Evolutionary conservation across 2,888 invertebrate genomes (phyloP), one percentile per base, ranked within the genome.

Genomic region (Agonopterix arenella): DNA sequence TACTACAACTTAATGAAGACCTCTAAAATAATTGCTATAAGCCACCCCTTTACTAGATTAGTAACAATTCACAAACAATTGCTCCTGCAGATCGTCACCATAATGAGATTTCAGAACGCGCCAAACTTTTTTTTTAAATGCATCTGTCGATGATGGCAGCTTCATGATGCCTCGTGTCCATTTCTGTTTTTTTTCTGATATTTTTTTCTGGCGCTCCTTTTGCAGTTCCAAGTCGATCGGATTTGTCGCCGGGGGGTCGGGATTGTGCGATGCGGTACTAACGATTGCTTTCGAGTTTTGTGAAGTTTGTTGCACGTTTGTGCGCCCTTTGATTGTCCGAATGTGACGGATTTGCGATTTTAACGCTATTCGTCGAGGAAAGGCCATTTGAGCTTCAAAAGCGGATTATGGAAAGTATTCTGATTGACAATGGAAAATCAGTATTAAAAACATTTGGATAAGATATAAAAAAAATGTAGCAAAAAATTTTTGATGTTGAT

Each of bases 241-340:
- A 77, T 85, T 82, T 77, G 75, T 59, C 82, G 53, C 62, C 82
- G 82, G 86, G 86, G 81, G 84, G 80, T 76, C 82, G 70, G 68
- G 64, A 65, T 70, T 74, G 75, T 69, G 64, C 56, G 68, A 9
- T 28, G 28, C 28, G 28, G 63, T 65, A 56, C 78, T 81, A 81
- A 83, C 83, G 78, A 83, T 76, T 76, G 76, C 78, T 76, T 71
- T 68, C 62, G 68, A 70, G 71, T 73, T 71, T 75, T 75, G 76
- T 77, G 75, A 76, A 69, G 68, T 62, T 70, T 70, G 66, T 69
- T 68, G 70, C 67, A 68, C 67, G 70, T 78, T 73, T 73, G 72
- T 71, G 73, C 76, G 74, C 60, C 61, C 69, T 79, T 79, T 78
- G 81, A 82, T 83, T 84, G 84, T 83, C 81, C 76, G 76, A 82